Conservation (phyloP, 2,797 vertebrate species). For the Taeniopygia guttata region DNA sequence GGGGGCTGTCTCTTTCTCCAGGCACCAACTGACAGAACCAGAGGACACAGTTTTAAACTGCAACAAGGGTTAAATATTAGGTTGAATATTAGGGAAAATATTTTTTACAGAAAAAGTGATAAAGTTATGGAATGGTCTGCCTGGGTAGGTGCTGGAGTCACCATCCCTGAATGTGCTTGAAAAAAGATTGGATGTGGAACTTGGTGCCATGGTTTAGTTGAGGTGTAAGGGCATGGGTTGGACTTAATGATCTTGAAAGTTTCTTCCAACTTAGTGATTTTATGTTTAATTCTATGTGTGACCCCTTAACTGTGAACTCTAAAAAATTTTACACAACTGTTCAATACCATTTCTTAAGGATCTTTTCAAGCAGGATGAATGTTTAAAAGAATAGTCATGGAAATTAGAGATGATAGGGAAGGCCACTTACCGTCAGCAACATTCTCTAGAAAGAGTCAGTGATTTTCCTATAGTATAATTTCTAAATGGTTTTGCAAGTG, state of each 20-base stretch:
- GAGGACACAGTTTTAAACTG: background rate
- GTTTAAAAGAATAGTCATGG: background rate
- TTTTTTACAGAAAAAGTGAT: background rate
- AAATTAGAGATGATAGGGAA: background rate
- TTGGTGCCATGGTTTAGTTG: background rate
- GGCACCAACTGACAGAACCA: background rate
- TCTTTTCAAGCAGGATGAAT: background rate
- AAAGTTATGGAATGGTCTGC: background rate
- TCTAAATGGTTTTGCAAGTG: background rate
- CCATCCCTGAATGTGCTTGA: background rate
- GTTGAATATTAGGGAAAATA: background rate
- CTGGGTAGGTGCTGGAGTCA: background rate
- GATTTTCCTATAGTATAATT: background rate
- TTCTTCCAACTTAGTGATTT: background rate
- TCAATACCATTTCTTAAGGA: background rate
- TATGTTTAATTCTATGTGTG: background rate
- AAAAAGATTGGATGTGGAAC: background rate
- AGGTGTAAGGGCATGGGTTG: too few species aligned
- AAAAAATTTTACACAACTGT: background rate
- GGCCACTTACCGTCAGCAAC: background rate
- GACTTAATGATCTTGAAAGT: background rate
- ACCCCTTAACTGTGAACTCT: background rate
- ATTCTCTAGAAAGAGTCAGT: background rate
- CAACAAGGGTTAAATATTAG: accelerated
- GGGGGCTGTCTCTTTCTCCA: background rate